Conservation (phyloP, 2,113 vertebrate genomes). For the Aegithalos caudatus region DNA sequence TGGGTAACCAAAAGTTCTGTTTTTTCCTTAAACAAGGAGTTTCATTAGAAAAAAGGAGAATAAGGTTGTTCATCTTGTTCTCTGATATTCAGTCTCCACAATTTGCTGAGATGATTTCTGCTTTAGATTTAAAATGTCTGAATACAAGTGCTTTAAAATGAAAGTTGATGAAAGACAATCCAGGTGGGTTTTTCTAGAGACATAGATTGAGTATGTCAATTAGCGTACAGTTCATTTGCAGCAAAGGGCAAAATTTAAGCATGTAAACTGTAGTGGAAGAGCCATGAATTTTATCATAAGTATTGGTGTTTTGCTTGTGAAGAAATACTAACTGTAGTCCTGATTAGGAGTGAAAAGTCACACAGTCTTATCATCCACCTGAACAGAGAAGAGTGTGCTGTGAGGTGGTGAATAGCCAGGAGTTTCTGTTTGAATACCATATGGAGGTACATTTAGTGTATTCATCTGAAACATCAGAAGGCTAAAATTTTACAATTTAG, state of each 20-base stretch:
- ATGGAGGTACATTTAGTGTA: background rate
- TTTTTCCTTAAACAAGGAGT: background rate
- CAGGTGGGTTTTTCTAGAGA: background rate
- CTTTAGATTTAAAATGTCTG: background rate
- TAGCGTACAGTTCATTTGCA: background rate
- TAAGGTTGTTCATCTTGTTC: background rate
- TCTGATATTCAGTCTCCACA: background rate
- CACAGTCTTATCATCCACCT: background rate
- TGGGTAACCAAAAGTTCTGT: background rate
- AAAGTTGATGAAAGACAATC: background rate
- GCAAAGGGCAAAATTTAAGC: background rate
- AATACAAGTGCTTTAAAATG: background rate
- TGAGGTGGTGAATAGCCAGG: background rate
- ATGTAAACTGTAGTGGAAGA: background rate
- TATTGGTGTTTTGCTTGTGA: background rate
- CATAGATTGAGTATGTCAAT: background rate
- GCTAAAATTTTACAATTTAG: background rate
- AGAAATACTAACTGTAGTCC: background rate
- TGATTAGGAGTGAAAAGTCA: background rate
- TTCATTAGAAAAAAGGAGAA: background rate
- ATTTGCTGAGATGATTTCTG: background rate
- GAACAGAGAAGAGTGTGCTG: background rate
- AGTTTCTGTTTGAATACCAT: background rate
- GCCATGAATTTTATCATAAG: background rate
- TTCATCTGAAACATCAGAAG: background rate